Percentiles rank a stretch among this genome's conserved stretches.
These are phyloP conservation scores for Dinothrombium tinctorium DNA, from an alignment of 1,140 invertebrate species.

Conservation along the genomic window DNA sequence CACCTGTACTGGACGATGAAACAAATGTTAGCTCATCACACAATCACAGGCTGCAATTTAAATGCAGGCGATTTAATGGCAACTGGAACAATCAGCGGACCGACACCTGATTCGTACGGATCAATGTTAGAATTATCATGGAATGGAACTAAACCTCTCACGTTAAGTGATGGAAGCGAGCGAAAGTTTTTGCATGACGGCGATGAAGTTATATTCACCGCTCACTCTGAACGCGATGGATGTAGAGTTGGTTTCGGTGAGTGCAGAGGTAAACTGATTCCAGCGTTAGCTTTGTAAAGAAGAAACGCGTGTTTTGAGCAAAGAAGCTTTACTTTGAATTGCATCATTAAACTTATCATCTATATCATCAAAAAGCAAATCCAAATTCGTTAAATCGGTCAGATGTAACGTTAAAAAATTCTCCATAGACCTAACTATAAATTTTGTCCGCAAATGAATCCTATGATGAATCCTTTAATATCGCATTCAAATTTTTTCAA, in stretches of 20 bases:
- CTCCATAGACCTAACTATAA: too few species aligned
- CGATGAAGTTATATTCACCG: slow-evolving; percentile 67
- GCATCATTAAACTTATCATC: too few species aligned
- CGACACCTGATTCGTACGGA: slow-evolving; percentile 58
- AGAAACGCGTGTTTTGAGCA: too few species aligned
- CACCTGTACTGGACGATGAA: slow-evolving; percentile 91
- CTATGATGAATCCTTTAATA: too few species aligned
- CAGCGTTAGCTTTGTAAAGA: too few species aligned
- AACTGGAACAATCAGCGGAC: slow-evolving; percentile 90
- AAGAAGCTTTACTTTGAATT: too few species aligned
- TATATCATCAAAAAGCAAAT: too few species aligned
- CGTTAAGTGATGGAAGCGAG: slow-evolving; percentile 43
- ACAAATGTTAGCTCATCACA: slow-evolving; percentile 89
- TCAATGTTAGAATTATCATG: slow-evolving; percentile 82
- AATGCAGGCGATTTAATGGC: slow-evolving; percentile 73
- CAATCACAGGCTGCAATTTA: slow-evolving; percentile 83
- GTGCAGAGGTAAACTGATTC: slow-evolving; percentile 63
- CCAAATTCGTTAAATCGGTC: too few species aligned
- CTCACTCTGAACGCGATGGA: slow-evolving; percentile 53
- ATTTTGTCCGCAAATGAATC: too few species aligned
- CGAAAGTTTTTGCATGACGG: slow-evolving; percentile 80
- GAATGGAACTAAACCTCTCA: slow-evolving; percentile 63
- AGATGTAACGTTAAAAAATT: too few species aligned
- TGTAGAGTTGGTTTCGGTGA: slow-evolving; percentile 69
- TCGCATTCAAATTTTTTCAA: too few species aligned